Base-by-base conservation (phyloP, 2,888 invertebrate genomes). In the Liopterus haemorrhoidalis region DNA sequence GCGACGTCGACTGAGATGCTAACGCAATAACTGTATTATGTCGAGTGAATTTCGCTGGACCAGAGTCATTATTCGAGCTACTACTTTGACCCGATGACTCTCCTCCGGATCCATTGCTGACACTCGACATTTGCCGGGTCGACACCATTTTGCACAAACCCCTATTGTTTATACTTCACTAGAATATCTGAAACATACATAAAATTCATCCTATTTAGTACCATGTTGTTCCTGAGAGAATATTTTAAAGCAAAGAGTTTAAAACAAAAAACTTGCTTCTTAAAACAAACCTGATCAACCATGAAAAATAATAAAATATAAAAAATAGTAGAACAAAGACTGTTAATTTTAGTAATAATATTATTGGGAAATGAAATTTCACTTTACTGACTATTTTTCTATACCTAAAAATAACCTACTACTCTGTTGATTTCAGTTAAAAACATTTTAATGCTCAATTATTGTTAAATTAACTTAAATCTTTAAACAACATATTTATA, bases 81-180 rank as follows among this genome's bases (percentile, higher is more conserved):
- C 54, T 46, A 41, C 55, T 54, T 25, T 54, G 49, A 28, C 58
- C 54, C 18, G 57, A 62, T 11, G 62, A 56, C 37, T 61, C 60
- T 39, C 63, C 65, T 46, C 62, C 61, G 50, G 57, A 59, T 49
- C 65, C 66, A 50, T 65, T 66, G 50, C 64, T 68, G 53, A 70
- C 69, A 55, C 65, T 73, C 52, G 73, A 72, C 61, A 73, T 72
- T 58, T 72, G 72, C 55, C 74, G 69, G 46, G 74, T 75, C 18
- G 72, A 74, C 52, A 75, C 75, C 75, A 74, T 75, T 63, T 62
- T 69, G 28, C 35, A 42, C 18, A 37, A 30, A 36, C 43, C 43
- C 24, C 43, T 37, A 21, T 32, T 32, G 32, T 22, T 22, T 14
- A 19, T 44, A 28, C 31, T 31, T 37, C 14, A 30, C 18, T 37